Base-by-base conservation (phyloP, 2,113 vertebrate genomes). In the Scatophagus argus region DNA sequence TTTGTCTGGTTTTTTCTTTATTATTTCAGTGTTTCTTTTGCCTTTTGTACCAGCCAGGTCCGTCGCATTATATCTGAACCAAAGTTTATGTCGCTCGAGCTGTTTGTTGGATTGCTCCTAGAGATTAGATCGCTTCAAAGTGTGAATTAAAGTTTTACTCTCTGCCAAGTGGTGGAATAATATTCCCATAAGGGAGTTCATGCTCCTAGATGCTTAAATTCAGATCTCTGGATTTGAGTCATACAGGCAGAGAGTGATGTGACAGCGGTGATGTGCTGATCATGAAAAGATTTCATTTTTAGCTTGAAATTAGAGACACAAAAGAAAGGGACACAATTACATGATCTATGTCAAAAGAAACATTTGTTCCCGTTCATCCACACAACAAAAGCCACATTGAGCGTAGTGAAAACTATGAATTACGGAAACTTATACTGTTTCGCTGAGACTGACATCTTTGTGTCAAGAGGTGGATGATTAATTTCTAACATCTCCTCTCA, bases 401-500 rank as follows among this genome's bases (percentile, higher is more conserved):
- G 19, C 21, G 21, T 60, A 79, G 49, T 10, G 1, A 39, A 77
- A 80, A 68, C 21, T 79, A 62, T 34, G n/a, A 85, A 81, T 89
- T 80, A 76, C 81, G 31, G 68, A 88, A 86, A 86, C 23, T 6
- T 64, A 58, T 5, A 76, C 52, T 58, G 58, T 71, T 61, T 62
- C 44, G 19, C 4, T 31, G 29, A n/a, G 29, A 46, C 17, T 56
- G 51, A 62, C 13, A 56, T 77, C 68, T 76, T 63, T 60, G 59
- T 46, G 36, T 61, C 65, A 34, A 65, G 31, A 54, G 34, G 68
- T 39, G 63, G 23, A 64, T 66, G 14, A 60, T 38, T 52, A 21
- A 66, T 62, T 77, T 83, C 27, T 75, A 85, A 51, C 1, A 23
- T 72, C 73, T 82, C 38, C 70, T 86, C 79, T 77, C 27, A 74